Evolutionary conservation across 2,113 vertebrate species (phyloP), one percentile per base, ranked within the genome.

Genomic region (Mirza zaza): DNA sequence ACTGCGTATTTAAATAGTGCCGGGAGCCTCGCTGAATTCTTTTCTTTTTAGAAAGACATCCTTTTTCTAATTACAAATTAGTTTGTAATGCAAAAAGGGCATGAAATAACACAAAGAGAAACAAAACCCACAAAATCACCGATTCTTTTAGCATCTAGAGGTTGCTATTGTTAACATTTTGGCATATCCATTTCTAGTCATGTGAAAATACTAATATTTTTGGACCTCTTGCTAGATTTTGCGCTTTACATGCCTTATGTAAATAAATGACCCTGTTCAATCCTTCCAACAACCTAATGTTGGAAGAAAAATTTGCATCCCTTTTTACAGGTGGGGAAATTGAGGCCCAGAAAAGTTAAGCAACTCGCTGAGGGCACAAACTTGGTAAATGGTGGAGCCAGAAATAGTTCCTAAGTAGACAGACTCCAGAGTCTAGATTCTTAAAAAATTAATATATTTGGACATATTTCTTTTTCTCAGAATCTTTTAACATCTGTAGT

Each of bases 1-100:
- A 9, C 34, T 1, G 1, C 3, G 8, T 86, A 48, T 21, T 89
- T 32, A 67, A 23, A 61, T 48, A 61, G n/a, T 10, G 32, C 82
- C 20, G 50, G 59, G 34, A 84, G 7, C 6, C 32, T 87, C 15
- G 25, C 13, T 59, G 71, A 29, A 20, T 52, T 50, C 48, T 92
- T 50, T 68, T 39, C n/a, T 93, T 52, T 90, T 70, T 85, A 77
- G 57, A 71, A 95, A 76, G 77, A 57, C 8, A 92, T 77, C 92
- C 50, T 73, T 75, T 84, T 92, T 84, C 25, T 61, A 71, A 76
- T 52, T 86, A 80, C 25, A 85, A 83, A 96, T 80, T 68, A 42
- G 65, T 87, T 94, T 65, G 50, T 81, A 55, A 81, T 84, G 75
- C 29, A 61, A 48, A 81, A 63, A n/a, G 3, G 39, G 7, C 27